A percentile compares a stretch with the other conserved stretches of the same genome.
These are phyloP conservation scores for Hemistola chrysoprasaria DNA, from an alignment of 2,888 invertebrate genomes.

Conservation along the genomic window DNA sequence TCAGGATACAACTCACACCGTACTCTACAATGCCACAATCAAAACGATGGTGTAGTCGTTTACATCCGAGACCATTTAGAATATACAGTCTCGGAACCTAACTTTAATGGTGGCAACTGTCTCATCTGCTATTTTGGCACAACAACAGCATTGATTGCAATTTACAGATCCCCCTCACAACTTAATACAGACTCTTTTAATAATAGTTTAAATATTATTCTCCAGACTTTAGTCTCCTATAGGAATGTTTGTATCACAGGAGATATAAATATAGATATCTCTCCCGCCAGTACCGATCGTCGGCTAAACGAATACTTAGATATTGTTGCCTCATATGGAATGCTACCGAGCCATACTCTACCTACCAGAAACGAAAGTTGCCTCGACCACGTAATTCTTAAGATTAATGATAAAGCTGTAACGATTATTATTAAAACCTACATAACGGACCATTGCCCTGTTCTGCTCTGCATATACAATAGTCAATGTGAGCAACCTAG, in stretches of 20 bases:
- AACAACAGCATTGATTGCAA: slow-evolving; percentile 2
- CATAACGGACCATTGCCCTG: slow-evolving; percentile 22
- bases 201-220: slow-evolving; percentile 3
- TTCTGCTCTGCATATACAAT: slow-evolving; percentile 5
- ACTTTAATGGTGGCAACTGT: too few relatives aligned
- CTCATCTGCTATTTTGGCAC: too few relatives aligned
- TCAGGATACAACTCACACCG: too few relatives aligned
- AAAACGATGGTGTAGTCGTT: too few relatives aligned
- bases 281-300: slow-evolving; percentile 1
- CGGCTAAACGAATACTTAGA: slow-evolving; percentile 17
- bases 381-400: slow-evolving; percentile 16
- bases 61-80: too few relatives aligned
- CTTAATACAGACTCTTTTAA: slow-evolving; percentile 2
- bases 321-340: slow-evolving; percentile 12
- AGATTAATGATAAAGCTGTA: slow-evolving; percentile 4
- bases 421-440: slow-evolving; percentile 12
- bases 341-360: slow-evolving; percentile 20
- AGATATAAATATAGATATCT: slow-evolving; percentile 23
- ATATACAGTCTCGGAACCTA: too few relatives aligned
- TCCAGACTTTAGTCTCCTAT: background rate
- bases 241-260: slow-evolving; percentile 9
- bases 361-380: slow-evolving; percentile 24
- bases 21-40: too few relatives aligned
- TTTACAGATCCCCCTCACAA: slow-evolving; percentile 25
- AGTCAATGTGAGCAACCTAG: background rate